These are phyloP conservation scores for Leptonema lineaticorne DNA, from an alignment of 1,140 invertebrate genomes.

Conservation along the genomic window DNA sequence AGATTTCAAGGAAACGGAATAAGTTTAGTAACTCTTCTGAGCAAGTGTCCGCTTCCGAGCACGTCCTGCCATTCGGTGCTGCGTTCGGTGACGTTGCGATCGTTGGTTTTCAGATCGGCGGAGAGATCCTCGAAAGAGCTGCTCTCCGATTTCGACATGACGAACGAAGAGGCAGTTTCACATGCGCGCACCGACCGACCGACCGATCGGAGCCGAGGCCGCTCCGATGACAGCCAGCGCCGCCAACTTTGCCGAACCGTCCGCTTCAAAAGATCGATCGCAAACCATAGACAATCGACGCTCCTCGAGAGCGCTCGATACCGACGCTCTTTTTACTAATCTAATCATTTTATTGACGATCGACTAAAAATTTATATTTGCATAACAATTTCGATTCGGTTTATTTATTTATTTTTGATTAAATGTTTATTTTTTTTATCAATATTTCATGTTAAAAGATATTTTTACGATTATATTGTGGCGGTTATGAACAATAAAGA, in stretches of 20 bases:
- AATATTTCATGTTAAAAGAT: too few relatives aligned
- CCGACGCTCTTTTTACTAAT: too few relatives aligned
- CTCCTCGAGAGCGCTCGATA: neutral
- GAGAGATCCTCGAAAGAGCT: conserved; percentile 56
- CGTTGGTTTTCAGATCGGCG: conserved; percentile 48
- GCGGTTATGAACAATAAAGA: too few relatives aligned
- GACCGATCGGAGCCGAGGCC: neutral
- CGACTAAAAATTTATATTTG: too few relatives aligned
- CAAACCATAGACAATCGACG: neutral
- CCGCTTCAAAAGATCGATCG: too few relatives aligned
- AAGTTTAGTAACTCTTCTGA: conserved; percentile 49
- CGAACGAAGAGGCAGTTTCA: neutral
- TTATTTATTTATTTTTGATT: too few relatives aligned
- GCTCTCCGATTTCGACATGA: conserved; percentile 51
- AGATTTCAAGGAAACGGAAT: neutral
- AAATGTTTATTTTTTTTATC: too few relatives aligned
- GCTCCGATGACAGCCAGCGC: neutral
- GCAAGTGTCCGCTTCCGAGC: conserved; percentile 50
- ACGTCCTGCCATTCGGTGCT: conserved; percentile 53
- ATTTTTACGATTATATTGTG: too few relatives aligned
- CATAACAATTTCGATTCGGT: too few relatives aligned
- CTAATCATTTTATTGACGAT: too few relatives aligned
- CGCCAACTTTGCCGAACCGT: neutral
- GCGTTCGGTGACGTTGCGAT: conserved; percentile 36
- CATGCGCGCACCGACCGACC: neutral